A percentile compares a stretch with the other conserved stretches of the same genome.
Conservation (phyloP, 2,113 vertebrate genomes). For the Apus apus region DNA sequence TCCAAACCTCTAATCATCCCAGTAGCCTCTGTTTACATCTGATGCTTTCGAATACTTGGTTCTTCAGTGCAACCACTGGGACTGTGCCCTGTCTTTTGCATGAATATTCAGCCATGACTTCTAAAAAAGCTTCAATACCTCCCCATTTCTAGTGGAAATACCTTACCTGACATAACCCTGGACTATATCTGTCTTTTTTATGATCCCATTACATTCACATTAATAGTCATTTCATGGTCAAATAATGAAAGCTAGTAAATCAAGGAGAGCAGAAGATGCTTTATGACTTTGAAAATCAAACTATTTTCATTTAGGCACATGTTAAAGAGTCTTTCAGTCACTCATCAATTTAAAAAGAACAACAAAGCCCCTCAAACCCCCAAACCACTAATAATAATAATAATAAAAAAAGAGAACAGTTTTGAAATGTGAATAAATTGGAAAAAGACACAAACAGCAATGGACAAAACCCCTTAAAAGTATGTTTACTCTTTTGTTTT, state of each 20-base stretch:
- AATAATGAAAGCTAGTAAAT: constrained; percentile 41
- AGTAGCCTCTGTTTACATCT: background rate
- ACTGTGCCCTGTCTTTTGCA: background rate
- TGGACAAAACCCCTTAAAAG: background rate
- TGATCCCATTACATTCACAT: background rate
- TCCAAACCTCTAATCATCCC: background rate
- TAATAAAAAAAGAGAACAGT: background rate
- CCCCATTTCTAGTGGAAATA: background rate
- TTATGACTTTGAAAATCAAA: constrained; percentile 14
- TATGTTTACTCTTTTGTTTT: background rate
- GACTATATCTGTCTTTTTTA: background rate
- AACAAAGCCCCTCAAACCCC: background rate
- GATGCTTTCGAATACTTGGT: background rate
- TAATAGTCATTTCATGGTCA: background rate
- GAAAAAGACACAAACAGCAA: background rate
- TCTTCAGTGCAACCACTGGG: background rate
- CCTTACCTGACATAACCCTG: background rate
- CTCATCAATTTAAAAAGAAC: background rate
- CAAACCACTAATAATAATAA: background rate
- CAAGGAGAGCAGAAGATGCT: background rate
- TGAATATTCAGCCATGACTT: background rate
- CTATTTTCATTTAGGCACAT: background rate
- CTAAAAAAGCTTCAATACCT: background rate
- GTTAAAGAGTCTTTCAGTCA: background rate
- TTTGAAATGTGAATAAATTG: background rate